Evolutionary conservation across 2,888 invertebrate species (phyloP).

Genomic region (Plutella xylostella): DNA sequence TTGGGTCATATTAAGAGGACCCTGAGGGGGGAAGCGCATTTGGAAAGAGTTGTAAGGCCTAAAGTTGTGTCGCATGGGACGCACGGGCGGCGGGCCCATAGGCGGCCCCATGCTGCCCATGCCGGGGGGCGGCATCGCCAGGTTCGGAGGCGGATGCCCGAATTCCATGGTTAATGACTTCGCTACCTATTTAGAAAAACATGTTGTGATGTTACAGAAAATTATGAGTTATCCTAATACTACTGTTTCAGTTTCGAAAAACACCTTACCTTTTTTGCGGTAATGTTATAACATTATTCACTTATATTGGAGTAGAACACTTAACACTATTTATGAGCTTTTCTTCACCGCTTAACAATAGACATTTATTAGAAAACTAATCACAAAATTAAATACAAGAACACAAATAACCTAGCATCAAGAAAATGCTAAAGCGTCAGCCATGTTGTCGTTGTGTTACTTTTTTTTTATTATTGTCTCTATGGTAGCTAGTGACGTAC

Average conservation of each 20-base stretch:
- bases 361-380: no score
- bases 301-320: conserved; percentile 23
- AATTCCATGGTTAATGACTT: conserved; percentile 60
- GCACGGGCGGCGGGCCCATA: conserved; percentile 37
- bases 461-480: no score
- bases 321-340: neutral
- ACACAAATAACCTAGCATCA: conserved; percentile 2
- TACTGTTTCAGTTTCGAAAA: neutral
- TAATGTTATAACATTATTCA: conserved; percentile 47
- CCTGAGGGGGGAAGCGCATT: conserved; percentile 63
- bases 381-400: no score
- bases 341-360: no score
- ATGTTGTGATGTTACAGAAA: conserved; percentile 7
- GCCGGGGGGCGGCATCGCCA: conserved; percentile 55
- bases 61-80: conserved; percentile 61
- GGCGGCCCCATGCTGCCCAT: conserved; percentile 27
- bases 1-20: conserved; percentile 78
- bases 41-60: conserved; percentile 57
- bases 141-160: conserved; percentile 58
- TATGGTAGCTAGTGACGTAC: no score
- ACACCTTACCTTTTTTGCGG: conserved; percentile 40
- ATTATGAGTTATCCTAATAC: neutral
- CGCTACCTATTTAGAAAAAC: conserved; percentile 61
- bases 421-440: conserved; percentile 3
- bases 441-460: conserved; percentile 11